Base-by-base conservation (phyloP, 2,797 vertebrate genomes). In the Eupleurogrammus muticus region DNA sequence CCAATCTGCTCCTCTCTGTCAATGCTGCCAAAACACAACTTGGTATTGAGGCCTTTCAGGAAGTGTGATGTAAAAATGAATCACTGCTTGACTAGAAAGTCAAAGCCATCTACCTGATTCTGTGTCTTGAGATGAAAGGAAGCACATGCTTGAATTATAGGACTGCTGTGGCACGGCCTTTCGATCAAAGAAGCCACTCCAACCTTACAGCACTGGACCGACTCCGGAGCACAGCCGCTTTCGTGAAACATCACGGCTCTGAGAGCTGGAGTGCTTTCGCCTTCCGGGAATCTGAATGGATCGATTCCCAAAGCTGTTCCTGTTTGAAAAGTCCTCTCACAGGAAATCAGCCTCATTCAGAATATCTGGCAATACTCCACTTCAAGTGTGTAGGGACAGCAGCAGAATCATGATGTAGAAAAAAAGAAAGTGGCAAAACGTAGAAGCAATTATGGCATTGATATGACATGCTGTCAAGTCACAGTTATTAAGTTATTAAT, bases 341-440 rank as follows among this genome's bases (percentile, higher is more conserved):
- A 65, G 50, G 19, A 76, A 80, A 64, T 75, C 49, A 14, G 16
- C n/a, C 14, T 40, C 19, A 65, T 72, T 65, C 69, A 64, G 7
- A 16, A 17, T 16, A 64, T 69, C 65, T 65, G 65, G 46, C 68
- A 67, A 36, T 19, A 32, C 36, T 42, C 23, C 42, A n/a, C n/a
- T 42, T n/a, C 28, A 17, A 23, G 48, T n/a, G 19, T 28, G 34
- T 40, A 23, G 59, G 70, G 55, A 57, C 51, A 9, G 40, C 20
- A 8, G 38, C 35, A 44, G 11, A 51, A 23, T 52, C 19, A 57
- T 5, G 8, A 1, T 17, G 40, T n/a, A 64, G 34, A 40, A 16
- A 14, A 24, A 46, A n/a, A n/a, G 19, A 65, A 24, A 23, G 17
- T 14, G 13, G 10, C 38, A 36, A n/a, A 14, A n/a, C 21, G 58